Base-by-base conservation (phyloP, 2,113 vertebrate species). In the Callaeas wilsoni region DNA sequence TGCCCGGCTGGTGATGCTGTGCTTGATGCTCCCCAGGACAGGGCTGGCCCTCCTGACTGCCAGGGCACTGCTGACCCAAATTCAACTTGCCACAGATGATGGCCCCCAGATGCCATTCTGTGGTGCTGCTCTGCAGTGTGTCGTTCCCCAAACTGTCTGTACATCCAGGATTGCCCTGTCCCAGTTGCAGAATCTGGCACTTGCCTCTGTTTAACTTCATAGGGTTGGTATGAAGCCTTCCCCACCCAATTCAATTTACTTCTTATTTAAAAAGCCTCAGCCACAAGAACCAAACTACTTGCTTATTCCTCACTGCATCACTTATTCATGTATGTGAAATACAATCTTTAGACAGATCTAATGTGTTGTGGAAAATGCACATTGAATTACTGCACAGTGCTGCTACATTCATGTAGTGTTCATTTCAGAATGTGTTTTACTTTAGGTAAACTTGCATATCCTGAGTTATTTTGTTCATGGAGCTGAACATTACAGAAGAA, bases 361-460 rank as follows among this genome's bases (percentile, higher is more conserved):
- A 94, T 71, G 80, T 92, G 91, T 89, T 92, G 79, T 97, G 96
- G 97, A 98, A 98, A 98, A 95, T 93, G 79, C 83, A 94, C 79
- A 62, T 93, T 96, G 90, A 95, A 94, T 98, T 96, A 94, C 96
- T 49, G 60, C 74, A 33, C 95, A 94, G 94, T 32, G 67, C 80
- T 94, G 78, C 84, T 88, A 62, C 64, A 57, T 65, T 91, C 39
- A 27, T 53, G 91, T 44, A 55, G 81, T 86, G 55, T 93, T 96
- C 63, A 50, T 96, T 97, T 94, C 81, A 85, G 91, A 92, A 85
- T 64, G 57, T 75, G 46, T 67, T 90, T 75, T 76, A 68, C 95
- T 96, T 87, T 52, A 88, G 89, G 73, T 78, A 84, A 94, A 84
- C 90, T 93, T 71, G 68, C 67, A 68, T 85, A 86, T 84, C 92